A percentile compares a stretch with the other conserved stretches of the same genome.
Conservation (phyloP, 2,113 vertebrate species). For the Rhizomys pruinosus region DNA sequence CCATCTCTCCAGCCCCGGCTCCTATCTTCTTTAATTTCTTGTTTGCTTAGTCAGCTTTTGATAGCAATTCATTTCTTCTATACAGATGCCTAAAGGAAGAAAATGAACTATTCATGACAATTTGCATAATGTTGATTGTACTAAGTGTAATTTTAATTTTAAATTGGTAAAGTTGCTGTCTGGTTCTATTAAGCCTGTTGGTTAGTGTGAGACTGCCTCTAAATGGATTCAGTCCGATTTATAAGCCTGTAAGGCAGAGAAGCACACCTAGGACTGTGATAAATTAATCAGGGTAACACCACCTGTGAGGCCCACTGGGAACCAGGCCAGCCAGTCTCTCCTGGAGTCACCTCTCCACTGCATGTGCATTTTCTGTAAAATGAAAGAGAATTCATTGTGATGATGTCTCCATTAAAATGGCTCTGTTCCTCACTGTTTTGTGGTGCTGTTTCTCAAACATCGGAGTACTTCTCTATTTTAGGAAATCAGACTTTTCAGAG, state of each 20-base stretch:
- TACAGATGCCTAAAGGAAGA: not conserved
- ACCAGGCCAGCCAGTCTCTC: not conserved
- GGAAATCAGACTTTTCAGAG: not conserved
- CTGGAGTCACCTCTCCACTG: not conserved
- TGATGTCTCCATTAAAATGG: not conserved
- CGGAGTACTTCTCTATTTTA: not conserved
- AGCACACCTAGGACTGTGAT: not conserved
- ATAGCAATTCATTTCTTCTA: not conserved
- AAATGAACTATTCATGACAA: not conserved
- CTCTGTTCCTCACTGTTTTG: not conserved
- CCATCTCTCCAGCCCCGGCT: no score
- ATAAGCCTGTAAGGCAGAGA: not conserved
- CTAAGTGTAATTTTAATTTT: not conserved
- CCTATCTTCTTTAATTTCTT: not conserved
- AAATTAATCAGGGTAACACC: not conserved
- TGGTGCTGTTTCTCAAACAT: not conserved
- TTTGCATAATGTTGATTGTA: not conserved
- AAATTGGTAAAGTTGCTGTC: not conserved
- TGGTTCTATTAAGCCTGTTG: not conserved
- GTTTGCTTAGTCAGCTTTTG: not conserved
- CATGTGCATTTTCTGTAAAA: not conserved
- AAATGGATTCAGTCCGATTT: not conserved
- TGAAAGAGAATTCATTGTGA: not conserved
- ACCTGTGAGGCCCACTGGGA: not conserved
- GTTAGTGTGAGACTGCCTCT: not conserved